phyloP scores from a whole-genome alignment of 92 coral and sea anemone species.

The Anthopleura xanthogrammica region DNA sequence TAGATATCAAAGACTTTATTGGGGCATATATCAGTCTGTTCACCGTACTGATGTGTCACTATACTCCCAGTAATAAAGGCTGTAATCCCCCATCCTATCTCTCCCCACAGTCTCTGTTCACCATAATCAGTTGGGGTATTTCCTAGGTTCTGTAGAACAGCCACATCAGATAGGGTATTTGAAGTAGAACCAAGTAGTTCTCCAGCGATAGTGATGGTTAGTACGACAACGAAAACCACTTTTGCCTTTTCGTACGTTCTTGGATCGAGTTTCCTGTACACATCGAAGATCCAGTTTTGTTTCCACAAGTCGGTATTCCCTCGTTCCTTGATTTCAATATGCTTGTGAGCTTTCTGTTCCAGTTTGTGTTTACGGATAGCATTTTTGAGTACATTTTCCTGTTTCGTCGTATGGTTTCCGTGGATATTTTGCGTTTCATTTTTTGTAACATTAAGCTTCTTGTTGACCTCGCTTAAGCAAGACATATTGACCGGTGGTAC shows the following conservation, averaged over 20 bases:
- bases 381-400: constrained; percentile 31
- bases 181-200: constrained; percentile 92
- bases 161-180: constrained; percentile 83
- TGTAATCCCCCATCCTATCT: constrained; percentile 82
- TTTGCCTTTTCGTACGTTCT: constrained; percentile 64
- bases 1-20: constrained; percentile 80
- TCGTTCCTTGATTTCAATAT: constrained; percentile 27
- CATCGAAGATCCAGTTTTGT: constrained; percentile 84
- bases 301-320: constrained; percentile 73
- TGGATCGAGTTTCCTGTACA: constrained; percentile 68
- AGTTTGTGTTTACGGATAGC: constrained; percentile 37
- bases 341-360: constrained; percentile 9
- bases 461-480: constrained; percentile 75
- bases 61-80: constrained; percentile 89
- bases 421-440: constrained; percentile 28
- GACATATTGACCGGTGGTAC: constrained; percentile 82
- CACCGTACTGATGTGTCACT: constrained; percentile 69
- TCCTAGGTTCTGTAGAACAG: constrained; percentile 81
- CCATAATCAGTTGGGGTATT: constrained; percentile 85
- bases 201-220: constrained; percentile 68
- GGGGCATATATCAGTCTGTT: constrained; percentile 83
- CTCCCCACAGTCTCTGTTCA: constrained; percentile 83
- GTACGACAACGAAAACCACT: constrained; percentile 62
- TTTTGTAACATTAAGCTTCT: constrained; percentile 61
- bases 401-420: constrained; percentile 15